Evolutionary conservation across 2,113 vertebrate genomes (phyloP).

Genomic region (Ceyx cyanopectus): DNA sequence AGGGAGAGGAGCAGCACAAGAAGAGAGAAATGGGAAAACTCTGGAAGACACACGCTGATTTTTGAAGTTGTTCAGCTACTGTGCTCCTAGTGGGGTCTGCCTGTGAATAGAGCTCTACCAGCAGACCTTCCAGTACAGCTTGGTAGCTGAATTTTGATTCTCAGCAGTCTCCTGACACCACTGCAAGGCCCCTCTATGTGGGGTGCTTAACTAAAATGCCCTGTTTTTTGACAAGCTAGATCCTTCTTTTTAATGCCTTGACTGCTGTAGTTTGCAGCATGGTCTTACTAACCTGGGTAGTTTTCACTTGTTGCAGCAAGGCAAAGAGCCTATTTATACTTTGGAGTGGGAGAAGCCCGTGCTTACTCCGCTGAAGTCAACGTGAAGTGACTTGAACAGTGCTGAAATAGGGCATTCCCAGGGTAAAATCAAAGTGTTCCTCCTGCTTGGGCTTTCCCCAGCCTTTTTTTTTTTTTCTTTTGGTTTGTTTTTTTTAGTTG

Average conservation of each 20-base stretch:
- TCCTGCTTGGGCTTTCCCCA: too few species aligned
- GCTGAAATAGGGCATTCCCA: too few species aligned
- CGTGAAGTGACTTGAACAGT: too few species aligned
- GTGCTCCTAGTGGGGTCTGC: too few species aligned
- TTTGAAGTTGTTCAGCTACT: not conserved
- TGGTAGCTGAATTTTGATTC: not conserved
- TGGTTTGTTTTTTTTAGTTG: too few species aligned
- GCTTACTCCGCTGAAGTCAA: too few species aligned
- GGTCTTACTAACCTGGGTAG: too few species aligned
- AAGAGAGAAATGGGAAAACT: not conserved
- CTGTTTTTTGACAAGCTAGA: not conserved
- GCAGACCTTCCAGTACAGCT: fast-evolving
- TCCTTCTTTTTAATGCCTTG: not conserved
- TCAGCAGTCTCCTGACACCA: not conserved
- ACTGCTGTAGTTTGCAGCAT: not conserved
- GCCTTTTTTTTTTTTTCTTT: too few species aligned
- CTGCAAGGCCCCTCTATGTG: not conserved
- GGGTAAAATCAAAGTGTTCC: too few species aligned
- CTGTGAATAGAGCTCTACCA: not conserved
- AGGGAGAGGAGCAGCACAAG: not conserved
- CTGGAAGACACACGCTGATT: not conserved
- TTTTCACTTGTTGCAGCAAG: too few species aligned
- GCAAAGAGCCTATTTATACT: too few species aligned
- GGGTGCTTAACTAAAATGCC: not conserved
- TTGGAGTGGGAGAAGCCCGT: too few species aligned